Percentiles rank a stretch among this genome's conserved stretches.
phyloP scores from a whole-genome alignment of 2,113 vertebrate genomes.

The Oncorhynchus keta region DNA sequence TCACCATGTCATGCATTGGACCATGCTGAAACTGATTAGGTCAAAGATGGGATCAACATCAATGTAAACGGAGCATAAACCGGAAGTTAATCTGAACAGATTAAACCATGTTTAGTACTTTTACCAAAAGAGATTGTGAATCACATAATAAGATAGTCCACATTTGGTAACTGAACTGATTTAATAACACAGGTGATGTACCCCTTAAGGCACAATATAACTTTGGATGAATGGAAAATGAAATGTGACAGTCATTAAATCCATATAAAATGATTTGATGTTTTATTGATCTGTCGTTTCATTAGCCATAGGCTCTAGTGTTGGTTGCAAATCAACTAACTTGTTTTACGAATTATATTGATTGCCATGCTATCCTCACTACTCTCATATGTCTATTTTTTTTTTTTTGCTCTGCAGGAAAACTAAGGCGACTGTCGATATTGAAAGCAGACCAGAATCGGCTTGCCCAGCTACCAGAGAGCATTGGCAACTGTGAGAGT shows the following conservation, averaged over 20 bases:
- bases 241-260: background rate
- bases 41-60: background rate
- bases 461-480: slow-evolving; percentile 86
- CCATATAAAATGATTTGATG: background rate
- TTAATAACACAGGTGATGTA: background rate
- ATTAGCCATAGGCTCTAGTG: background rate
- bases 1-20: background rate
- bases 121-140: background rate
- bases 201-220: background rate
- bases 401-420: slow-evolving; percentile 74
- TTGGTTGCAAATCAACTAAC: background rate
- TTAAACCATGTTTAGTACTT: background rate
- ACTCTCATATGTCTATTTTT: background rate
- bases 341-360: background rate
- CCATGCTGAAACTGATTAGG: background rate
- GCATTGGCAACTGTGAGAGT: slow-evolving; percentile 91
- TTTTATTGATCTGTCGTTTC: background rate
- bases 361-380: background rate
- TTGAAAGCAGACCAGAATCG: slow-evolving; percentile 95
- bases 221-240: background rate
- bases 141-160: background rate
- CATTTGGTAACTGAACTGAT: background rate
- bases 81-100: background rate
- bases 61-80: background rate
- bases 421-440: slow-evolving; percentile 87